Evolutionary conservation across 2,888 invertebrate species (phyloP).

Genomic region (Chrysina gloriosa): DNA sequence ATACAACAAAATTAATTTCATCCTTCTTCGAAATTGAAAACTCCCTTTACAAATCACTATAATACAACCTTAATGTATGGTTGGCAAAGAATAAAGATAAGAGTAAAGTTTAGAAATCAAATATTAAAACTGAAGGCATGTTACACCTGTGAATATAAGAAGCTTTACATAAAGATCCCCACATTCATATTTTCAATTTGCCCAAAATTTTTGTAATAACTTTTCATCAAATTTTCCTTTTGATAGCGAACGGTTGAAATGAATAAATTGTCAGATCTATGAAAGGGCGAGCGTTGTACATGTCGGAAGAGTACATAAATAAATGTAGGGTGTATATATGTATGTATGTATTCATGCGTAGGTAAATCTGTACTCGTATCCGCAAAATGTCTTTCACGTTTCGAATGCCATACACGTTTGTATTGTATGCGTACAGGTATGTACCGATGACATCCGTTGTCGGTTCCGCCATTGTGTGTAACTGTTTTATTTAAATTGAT

Average conservation of each 20-base stretch:
- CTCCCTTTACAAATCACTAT: too few species aligned
- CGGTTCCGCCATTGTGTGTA: slow-evolving; percentile 22
- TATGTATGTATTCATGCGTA: background rate
- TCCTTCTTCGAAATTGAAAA: too few species aligned
- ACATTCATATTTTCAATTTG: background rate
- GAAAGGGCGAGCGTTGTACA: slow-evolving; percentile 14
- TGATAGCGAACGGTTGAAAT: slow-evolving; percentile 22
- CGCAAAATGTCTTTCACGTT: slow-evolving; percentile 29
- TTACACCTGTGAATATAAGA: too few species aligned
- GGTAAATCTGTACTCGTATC: background rate
- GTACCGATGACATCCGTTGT: too few species aligned
- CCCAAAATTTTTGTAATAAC: background rate
- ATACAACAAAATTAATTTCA: too few species aligned
- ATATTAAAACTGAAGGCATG: too few species aligned
- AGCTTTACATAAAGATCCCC: background rate
- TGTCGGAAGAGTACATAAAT: slow-evolving; percentile 10
- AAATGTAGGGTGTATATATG: background rate
- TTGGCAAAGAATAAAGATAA: too few species aligned
- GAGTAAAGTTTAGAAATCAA: too few species aligned
- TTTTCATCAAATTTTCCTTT: slow-evolving; percentile 1
- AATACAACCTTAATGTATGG: too few species aligned
- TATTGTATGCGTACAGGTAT: background rate
- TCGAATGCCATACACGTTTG: background rate
- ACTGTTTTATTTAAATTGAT: slow-evolving; percentile 31
- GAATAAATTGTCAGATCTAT: slow-evolving; percentile 28